These are phyloP conservation scores for Celastrina argiolus DNA, from an alignment of 2,888 invertebrate genomes.

Conservation along the genomic window DNA sequence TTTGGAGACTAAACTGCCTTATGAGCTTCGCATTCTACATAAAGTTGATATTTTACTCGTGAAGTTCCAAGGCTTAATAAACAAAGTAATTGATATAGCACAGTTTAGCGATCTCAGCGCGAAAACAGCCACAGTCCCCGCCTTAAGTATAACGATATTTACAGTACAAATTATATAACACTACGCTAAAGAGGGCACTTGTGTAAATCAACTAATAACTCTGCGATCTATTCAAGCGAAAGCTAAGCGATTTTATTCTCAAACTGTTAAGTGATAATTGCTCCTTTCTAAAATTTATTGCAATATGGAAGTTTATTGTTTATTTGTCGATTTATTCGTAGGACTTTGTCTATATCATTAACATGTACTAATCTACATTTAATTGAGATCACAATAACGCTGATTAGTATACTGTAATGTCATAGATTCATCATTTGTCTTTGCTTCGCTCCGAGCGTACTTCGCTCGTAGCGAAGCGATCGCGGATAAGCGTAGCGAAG, in stretches of 20 bases:
- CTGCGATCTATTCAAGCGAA: constrained; percentile 43
- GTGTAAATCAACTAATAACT: constrained; percentile 35
- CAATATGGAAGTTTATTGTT: constrained; percentile 37
- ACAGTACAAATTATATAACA: constrained; percentile 59
- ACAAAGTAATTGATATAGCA: not conserved
- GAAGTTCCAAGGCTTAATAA: not conserved
- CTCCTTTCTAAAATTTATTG: constrained; percentile 33
- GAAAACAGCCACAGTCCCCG: constrained; percentile 25
- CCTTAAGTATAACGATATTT: constrained; percentile 49
- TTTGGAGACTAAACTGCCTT: not conserved
- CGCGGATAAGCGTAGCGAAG: not conserved
- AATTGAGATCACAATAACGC: constrained; percentile 25
- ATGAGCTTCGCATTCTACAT: not conserved
- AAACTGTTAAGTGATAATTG: constrained; percentile 17
- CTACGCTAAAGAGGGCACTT: constrained; percentile 46
- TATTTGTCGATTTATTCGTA: constrained; percentile 15
- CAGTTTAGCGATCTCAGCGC: not conserved
- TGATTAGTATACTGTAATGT: constrained; percentile 19
- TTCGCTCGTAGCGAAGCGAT: too few relatives aligned
- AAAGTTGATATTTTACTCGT: not conserved
- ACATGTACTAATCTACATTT: constrained; percentile 21
- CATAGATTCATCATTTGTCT: constrained; percentile 8
- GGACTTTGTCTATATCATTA: constrained; percentile 18
- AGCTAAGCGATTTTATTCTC: constrained; percentile 35
- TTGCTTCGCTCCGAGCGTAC: not conserved